These are phyloP conservation scores for Lanius ludovicianus DNA, from an alignment of 2,113 vertebrate genomes.

Conservation along the genomic window DNA sequence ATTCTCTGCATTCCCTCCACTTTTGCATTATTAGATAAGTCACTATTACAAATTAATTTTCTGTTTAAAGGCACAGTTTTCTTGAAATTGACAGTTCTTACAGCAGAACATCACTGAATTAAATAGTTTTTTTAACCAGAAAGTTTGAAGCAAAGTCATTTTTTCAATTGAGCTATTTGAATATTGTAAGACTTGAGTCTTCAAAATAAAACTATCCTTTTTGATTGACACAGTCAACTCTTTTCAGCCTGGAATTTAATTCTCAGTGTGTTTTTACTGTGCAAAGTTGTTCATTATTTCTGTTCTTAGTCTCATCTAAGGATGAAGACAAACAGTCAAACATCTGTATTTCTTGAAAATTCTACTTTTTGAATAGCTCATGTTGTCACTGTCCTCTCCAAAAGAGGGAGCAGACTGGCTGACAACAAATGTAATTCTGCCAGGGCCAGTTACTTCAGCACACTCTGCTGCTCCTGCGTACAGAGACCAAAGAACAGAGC, in stretches of 20 bases:
- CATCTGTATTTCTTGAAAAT: neutral
- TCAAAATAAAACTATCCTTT: neutral
- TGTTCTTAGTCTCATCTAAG: neutral
- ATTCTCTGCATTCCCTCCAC: neutral
- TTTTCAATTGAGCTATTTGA: neutral
- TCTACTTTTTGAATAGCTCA: neutral
- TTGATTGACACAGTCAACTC: neutral
- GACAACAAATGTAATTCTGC: neutral
- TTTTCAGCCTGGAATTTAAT: neutral
- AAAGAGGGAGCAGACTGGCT: neutral
- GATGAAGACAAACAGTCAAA: neutral
- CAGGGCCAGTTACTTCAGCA: neutral
- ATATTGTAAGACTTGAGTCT: neutral
- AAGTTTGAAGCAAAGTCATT: neutral
- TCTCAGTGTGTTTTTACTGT: neutral
- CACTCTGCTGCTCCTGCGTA: neutral
- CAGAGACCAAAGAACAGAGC: neutral
- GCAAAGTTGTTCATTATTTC: neutral
- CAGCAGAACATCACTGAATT: neutral
- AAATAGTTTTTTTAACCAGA: neutral
- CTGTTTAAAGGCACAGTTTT: neutral
- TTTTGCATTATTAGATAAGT: neutral
- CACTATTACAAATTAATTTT: neutral
- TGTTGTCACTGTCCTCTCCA: neutral
- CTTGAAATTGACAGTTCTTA: neutral